Evolutionary conservation across 2,888 invertebrate genomes (phyloP), one percentile per base, ranked within the genome.

Genomic region (Drosophila tanythrix): DNA sequence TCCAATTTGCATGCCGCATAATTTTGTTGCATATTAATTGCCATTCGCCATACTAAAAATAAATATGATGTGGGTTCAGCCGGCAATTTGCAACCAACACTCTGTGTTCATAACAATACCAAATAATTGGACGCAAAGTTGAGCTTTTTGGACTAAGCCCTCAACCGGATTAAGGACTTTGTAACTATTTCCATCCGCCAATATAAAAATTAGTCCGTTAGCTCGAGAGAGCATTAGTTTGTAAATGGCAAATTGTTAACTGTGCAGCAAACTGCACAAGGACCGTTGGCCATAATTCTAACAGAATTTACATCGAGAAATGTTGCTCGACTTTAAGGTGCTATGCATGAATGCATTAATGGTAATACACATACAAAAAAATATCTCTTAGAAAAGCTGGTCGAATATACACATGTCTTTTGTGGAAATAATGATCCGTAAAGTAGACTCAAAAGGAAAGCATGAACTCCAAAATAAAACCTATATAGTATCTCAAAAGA

Each of bases 11-110:
- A 63, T 76, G 77, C 38, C 71, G 60, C 71, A 81, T 76, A 57
- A 81, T 81, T 78, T 67, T 59, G 67, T 38, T 62, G 58, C 71
- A 81, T 81, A 78, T 78, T 78, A 78, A 81, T 78, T 78, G 81
- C 53, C 60, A 64, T 76, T 60, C 55, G 29, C 48, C 65, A 70
- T 63, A 65, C 71, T 40, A 35, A 66, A 70, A 63, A 57, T 76
- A 52, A 73, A 64, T 71, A 48, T 36, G 52, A 33, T 53, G 21
- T 15, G 52, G 25, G 35, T 56, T 29, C 21, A 13, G 15, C 25
- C 36, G 31, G n/a, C 52, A 53, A 35, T 35, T 36, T 36, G 40
- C 56, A 51, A 15, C 27, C 51, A 52, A 8, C 66, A 35, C 36
- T 21, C 51, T 51, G 36, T 68, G 53, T n/a, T 31, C 27, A 55